Conservation (phyloP, 2,888 invertebrate genomes). For the Eledona agricola region DNA sequence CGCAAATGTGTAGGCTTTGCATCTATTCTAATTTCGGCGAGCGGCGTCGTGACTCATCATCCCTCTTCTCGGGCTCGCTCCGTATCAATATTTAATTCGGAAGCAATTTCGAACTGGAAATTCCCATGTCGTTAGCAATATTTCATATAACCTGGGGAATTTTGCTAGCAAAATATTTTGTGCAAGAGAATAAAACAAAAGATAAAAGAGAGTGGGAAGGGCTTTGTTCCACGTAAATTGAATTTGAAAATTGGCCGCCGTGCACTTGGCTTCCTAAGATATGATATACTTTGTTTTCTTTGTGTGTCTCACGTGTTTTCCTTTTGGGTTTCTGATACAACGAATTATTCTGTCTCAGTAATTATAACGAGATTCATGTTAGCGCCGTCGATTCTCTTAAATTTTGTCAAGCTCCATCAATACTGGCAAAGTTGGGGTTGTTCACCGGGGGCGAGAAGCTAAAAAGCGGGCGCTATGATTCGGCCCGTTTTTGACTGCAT, state of each 20-base stretch:
- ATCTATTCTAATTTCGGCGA: constrained; percentile 29
- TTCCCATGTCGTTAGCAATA: constrained; percentile 51
- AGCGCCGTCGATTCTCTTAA: too few species aligned
- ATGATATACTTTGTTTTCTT: constrained; percentile 54
- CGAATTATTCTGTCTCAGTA: constrained; percentile 31
- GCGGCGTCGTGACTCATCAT: constrained; percentile 28
- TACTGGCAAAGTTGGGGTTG: too few species aligned
- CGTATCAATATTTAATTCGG: constrained; percentile 36
- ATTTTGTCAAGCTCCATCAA: too few species aligned
- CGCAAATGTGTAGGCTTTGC: constrained; percentile 43
- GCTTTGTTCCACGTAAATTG: constrained; percentile 62
- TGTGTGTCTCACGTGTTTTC: constrained; percentile 41
- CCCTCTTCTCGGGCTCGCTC: too few species aligned
- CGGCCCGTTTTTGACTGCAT: constrained; percentile 59
- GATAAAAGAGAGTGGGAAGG: constrained; percentile 52
- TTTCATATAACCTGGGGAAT: constrained; percentile 59
- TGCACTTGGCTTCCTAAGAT: constrained; percentile 56
- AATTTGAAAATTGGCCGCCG: constrained; percentile 62
- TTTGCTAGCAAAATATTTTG: constrained; percentile 57
- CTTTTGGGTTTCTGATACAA: constrained; percentile 33
- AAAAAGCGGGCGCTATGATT: constrained; percentile 59
- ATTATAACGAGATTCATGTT: constrained; percentile 20
- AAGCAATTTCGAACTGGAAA: constrained; percentile 46
- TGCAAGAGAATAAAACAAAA: constrained; percentile 54
- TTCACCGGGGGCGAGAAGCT: constrained; percentile 44